Base-by-base conservation (phyloP, 2,888 invertebrate species). In the Cremastinae sp. region DNA sequence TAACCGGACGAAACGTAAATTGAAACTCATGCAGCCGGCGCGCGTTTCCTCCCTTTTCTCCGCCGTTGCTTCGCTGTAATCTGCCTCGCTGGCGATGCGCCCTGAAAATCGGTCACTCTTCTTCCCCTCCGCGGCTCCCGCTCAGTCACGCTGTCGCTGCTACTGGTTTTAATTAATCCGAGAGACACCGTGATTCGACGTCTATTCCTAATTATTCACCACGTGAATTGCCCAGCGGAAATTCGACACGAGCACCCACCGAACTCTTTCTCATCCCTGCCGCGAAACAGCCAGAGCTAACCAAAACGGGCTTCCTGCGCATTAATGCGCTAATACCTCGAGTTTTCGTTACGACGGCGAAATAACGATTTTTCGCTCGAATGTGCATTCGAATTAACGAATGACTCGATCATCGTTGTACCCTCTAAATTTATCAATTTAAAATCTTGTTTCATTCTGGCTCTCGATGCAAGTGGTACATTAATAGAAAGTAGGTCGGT, bases 1-100 rank as follows among this genome's bases (percentile, higher is more conserved):
- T 81, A 81, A 82, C 78, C 80, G 78, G 68, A 78, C 79, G 79
- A 82, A 83, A 82, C 80, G 82, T 82, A 82, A 82, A 83, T 83
- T 82, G 82, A 75, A 82, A 81, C 74, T 83, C 80, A 81, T 80
- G 80, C 76, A 81, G 76, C 78, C 80, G 80, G 77, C 74, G 75
- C 80, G 77, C 78, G 65, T 75, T 70, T 72, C 64, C 75, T 68
- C 71, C 66, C 78, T 65, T 62, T 70, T 78, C 72, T 78, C 74
- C 74, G 51, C 70, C 22, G 61, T 56, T 62, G 55, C 62, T 53
- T 71, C 66, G 58, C 41, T 78, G 80, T 79, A 77, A 79, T 79
- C 78, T 76, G 78, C 79, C 69, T 64, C 58, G 69, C 78, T 72
- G 75, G 75, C 78, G 77, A 78, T 78, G 75, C 77, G 76, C 76